A percentile compares a stretch with the other conserved stretches of the same genome.
These are phyloP conservation scores for Hexactinellida sp. DNA, from an alignment of 37 sponge, comb jelly and placozoan species.

Conservation along the genomic window DNA sequence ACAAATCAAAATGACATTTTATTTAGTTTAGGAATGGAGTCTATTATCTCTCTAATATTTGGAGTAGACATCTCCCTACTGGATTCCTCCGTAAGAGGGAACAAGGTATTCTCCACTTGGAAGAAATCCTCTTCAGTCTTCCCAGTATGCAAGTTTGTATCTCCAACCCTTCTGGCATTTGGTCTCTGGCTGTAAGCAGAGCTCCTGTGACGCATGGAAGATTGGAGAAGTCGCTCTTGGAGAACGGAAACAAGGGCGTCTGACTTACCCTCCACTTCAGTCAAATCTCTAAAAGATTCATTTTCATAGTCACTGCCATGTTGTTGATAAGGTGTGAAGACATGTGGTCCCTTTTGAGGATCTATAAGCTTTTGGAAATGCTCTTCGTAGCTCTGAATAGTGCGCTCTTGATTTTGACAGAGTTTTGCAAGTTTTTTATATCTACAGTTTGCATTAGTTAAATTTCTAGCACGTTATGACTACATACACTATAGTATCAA, in stretches of 20 bases:
- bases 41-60: neutral
- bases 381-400: neutral
- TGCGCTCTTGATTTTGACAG: neutral
- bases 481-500: no score
- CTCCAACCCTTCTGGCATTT: neutral
- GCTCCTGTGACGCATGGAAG: neutral
- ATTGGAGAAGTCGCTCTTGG: neutral
- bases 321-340: neutral
- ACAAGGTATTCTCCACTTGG: neutral
- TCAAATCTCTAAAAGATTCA: neutral
- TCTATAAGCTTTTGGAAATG: neutral
- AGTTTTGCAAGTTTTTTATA: conserved; percentile 1
- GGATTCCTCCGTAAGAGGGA: neutral
- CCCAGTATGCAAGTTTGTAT: neutral
- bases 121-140: neutral
- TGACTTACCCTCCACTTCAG: conserved; percentile 1
- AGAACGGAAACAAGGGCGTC: neutral
- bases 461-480: no score
- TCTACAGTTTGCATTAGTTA: neutral
- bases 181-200: neutral
- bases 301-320: neutral
- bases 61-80: neutral
- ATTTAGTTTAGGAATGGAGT: conserved; percentile 2
- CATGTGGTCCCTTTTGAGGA: neutral
- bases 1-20: neutral